These are phyloP conservation scores for Formica aserva DNA, from an alignment of 2,888 invertebrate genomes.

Conservation along the genomic window DNA sequence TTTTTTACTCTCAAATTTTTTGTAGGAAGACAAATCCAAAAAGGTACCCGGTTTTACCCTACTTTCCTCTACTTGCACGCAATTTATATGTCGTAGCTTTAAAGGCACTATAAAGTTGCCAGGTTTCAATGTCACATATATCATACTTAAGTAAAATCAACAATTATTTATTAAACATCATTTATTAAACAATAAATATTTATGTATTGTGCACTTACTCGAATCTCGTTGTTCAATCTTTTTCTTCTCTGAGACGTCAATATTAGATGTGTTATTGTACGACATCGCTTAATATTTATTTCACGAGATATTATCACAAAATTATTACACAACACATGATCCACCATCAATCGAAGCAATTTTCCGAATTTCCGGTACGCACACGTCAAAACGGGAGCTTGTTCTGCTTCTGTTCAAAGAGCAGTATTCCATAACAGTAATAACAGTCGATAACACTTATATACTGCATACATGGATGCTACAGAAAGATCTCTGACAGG, in stretches of 20 bases:
- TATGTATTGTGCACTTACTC: conserved; percentile 55
- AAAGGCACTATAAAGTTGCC: background rate
- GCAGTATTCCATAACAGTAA: conserved; percentile 11
- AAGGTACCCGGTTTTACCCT: too few relatives aligned
- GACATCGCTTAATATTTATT: conserved; percentile 40
- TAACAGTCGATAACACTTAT: conserved; percentile 16
- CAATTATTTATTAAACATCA: background rate
- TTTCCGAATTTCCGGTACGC: background rate
- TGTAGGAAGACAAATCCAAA: too few relatives aligned
- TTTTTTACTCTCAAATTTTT: too few relatives aligned
- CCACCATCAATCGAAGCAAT: background rate
- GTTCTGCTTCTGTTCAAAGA: conserved; percentile 8
- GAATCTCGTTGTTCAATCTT: conserved; percentile 29
- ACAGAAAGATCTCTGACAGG: background rate
- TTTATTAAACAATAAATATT: background rate
- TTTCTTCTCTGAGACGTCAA: conserved; percentile 42
- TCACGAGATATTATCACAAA: background rate
- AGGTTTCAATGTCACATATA: background rate
- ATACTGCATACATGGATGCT: conserved; percentile 6
- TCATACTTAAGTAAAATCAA: background rate
- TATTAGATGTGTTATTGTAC: conserved; percentile 38
- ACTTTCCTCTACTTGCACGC: too few relatives aligned
- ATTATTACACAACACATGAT: background rate
- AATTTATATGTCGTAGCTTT: background rate
- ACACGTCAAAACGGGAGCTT: background rate